Base-by-base conservation (phyloP, 2,113 vertebrate genomes). In the Callorhinus ursinus region DNA sequence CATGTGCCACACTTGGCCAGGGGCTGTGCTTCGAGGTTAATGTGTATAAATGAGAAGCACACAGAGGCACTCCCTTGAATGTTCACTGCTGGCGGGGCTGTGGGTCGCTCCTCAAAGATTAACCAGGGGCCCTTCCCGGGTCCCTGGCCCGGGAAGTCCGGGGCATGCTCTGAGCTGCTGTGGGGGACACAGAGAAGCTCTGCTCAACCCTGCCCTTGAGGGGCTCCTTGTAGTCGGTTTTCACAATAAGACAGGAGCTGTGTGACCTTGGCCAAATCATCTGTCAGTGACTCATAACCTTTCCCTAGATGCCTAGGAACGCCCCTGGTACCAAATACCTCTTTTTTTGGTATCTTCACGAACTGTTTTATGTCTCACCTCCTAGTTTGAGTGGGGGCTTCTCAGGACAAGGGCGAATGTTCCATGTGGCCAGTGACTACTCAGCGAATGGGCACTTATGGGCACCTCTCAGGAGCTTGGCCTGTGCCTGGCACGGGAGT, bases 171-270 rank as follows among this genome's bases (percentile, higher is more conserved):
- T 13, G 36, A 65, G 57, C 93, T 36, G 74, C 69, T 5, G 0
- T 7, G 22, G 4, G 16, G 2, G 42, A 10, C 5, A 11, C 19
- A 9, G 13, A 69, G n/a, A 26, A 76, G 8, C 53, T 74, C 63
- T 28, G 22, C 36, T n/a, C 79, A 79, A 5, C 24, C 55, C 59
- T 89, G 79, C 53, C 51, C 21, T 83, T 33, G 51, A 46, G 49
- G 76, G 55, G 31, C 63, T 94, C 26, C 69, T 93, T 15, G 2
- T 69, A 46, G 22, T 93, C 87, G 42, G 46, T 81, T 92, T 93
- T 80, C 16, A n/a, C 15, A 4, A 8, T 14, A 65, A 53, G 82
- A 72, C 59, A 39, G 69, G 84, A 79, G 55, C 63, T 1, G 0
- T 49, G 36, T 63, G 63, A 84, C 71, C 80, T 76, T 71, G 65